Conservation (phyloP, 2,113 vertebrate genomes). For the Notechis scutatus region DNA sequence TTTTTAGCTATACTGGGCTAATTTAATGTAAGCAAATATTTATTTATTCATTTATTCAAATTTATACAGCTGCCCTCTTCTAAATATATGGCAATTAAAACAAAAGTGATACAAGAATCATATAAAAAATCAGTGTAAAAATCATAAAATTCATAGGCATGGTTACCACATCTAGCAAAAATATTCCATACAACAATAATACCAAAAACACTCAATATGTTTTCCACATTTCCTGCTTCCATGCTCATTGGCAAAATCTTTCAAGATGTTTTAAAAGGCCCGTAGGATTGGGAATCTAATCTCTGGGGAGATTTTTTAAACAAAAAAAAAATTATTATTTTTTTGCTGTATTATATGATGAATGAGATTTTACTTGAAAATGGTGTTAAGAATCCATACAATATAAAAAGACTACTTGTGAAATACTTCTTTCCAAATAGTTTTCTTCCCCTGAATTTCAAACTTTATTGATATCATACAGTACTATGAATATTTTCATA, state of each 20-base stretch:
- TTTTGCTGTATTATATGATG: constrained; percentile 50
- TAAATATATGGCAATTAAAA: neutral
- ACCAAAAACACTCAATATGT: neutral
- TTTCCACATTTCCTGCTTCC: neutral
- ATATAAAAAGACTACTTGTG: neutral
- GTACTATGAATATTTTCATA: neutral
- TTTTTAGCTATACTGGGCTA: neutral
- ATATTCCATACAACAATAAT: neutral
- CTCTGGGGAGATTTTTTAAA: constrained; percentile 30
- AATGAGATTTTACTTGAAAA: neutral
- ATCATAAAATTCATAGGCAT: neutral
- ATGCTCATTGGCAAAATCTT: neutral
- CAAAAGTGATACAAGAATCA: neutral
- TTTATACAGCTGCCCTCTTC: neutral
- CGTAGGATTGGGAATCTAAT: neutral
- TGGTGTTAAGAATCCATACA: constrained; percentile 18
- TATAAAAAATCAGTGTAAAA: neutral
- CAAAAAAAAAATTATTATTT: constrained; percentile 43
- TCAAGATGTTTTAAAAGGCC: neutral
- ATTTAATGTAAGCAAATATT: neutral
- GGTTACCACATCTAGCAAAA: neutral
- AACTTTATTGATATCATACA: constrained; percentile 13
- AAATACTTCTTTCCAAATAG: constrained; percentile 10
- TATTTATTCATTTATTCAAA: neutral
- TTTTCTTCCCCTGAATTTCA: neutral